A percentile compares a stretch with the other conserved stretches of the same genome.
These are phyloP conservation scores for Lates japonicus DNA, from an alignment of 2,797 vertebrate species.

Conservation along the genomic window DNA sequence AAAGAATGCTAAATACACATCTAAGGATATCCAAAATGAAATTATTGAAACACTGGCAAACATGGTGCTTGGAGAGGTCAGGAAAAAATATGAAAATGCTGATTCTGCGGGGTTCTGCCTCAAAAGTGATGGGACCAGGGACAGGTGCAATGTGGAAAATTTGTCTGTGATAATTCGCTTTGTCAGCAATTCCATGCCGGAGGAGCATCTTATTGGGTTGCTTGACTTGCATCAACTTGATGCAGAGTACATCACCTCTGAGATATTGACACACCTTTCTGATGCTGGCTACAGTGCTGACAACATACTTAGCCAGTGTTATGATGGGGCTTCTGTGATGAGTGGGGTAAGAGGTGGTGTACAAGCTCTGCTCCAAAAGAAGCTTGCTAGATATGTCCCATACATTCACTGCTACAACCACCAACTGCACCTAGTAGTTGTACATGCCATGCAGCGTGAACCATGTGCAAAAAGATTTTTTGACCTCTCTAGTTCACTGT, in stretches of 20 bases:
- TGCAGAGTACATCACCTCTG: not conserved
- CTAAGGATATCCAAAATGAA: slow-evolving; percentile 8
- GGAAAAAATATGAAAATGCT: not conserved
- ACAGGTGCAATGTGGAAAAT: slow-evolving; percentile 7
- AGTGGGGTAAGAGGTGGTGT: slow-evolving; percentile 30
- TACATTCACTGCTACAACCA: slow-evolving; percentile 36
- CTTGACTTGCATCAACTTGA: not conserved
- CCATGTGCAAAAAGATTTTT: slow-evolving; percentile 21
- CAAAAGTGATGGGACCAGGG: slow-evolving; percentile 3
- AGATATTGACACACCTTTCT: not conserved
- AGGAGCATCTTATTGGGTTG: not conserved
- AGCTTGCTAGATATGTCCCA: slow-evolving; percentile 2
- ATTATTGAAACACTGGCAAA: slow-evolving; percentile 3
- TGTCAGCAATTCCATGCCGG: too few relatives aligned
- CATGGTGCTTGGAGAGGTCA: not conserved
- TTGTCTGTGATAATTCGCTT: too few relatives aligned
- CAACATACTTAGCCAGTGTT: not conserved
- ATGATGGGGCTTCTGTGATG: slow-evolving; percentile 33
- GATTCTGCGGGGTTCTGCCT: slow-evolving; percentile 6
- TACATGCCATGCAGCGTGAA: slow-evolving; percentile 39
- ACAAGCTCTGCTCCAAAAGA: slow-evolving; percentile 34
- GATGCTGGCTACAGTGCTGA: not conserved
- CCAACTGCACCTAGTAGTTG: slow-evolving; percentile 31
- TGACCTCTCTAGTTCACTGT: too few relatives aligned
- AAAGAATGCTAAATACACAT: slow-evolving; percentile 9